Base-by-base conservation (phyloP, 2,797 vertebrate genomes). In the Manis crassicaudata region DNA sequence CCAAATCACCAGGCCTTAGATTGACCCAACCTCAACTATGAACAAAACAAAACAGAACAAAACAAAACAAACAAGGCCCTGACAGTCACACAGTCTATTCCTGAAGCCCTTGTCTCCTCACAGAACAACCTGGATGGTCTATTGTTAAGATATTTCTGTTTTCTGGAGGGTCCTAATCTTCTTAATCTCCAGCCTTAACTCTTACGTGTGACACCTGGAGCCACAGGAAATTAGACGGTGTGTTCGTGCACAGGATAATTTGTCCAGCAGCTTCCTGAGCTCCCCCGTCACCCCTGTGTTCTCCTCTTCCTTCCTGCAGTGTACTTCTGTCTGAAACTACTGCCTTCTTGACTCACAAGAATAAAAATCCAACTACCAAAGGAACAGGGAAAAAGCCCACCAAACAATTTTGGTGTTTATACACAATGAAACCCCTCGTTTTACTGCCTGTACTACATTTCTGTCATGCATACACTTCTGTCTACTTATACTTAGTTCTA, bases 191-290 rank as follows among this genome's bases (percentile, higher is more conserved):
- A 43, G 20, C 10, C 32, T 16, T 12, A 40, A 35, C 9, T 52
- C 20, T 16, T 60, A 60, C 5, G 3, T 13, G 46, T 50, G 60
- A n/a, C 2, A 3, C 32, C 27, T 5, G 58, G 37, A 75, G 80
- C 20, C 62, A 20, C 21, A 35, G 18, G 3, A 43, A 29, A 3
- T 16, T 13, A 16, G 27, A 7, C 29, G 21, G 5, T 0, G 2
- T 3, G 17, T 29, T 32, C 3, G n/a, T 16, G 52, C 27, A 58
- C 13, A 0, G 0, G 5, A 13, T 0, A 40, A 18, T 9, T 7
- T 70, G 60, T 29, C 62, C 16, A 4, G 27, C 13, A 37, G 0
- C 35, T 56, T 13, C 23, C 77, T 6, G 40, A 10, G 37, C 5
- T 8, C 21, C 20, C 21, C 29, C 6, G 2, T 73, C 62, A 67